Evolutionary conservation across 2,797 vertebrate genomes (phyloP).

Genomic region (Argya squamiceps): DNA sequence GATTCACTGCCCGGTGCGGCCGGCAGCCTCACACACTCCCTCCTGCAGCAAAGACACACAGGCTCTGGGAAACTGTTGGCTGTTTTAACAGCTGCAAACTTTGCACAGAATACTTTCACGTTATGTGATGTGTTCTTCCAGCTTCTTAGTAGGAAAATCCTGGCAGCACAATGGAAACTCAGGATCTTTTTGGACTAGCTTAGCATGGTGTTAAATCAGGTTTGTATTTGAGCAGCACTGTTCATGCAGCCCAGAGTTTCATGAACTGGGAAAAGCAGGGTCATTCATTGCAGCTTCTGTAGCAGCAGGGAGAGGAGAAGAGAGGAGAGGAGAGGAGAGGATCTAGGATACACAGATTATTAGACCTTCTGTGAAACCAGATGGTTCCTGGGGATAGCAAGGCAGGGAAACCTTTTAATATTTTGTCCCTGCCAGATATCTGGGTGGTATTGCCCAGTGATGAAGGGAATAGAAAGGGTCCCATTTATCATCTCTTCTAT

Average conservation of each 20-base stretch:
- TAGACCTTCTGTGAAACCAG: not conserved
- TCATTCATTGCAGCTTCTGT: not conserved
- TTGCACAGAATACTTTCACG: not conserved
- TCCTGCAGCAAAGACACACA: not conserved
- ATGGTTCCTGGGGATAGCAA: not conserved
- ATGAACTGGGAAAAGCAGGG: not conserved
- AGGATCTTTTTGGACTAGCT: not conserved
- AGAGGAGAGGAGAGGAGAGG: not conserved
- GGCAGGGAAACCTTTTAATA: not conserved
- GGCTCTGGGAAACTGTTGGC: not conserved
- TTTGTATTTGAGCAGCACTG: not conserved
- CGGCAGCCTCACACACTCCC: not conserved
- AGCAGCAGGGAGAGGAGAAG: not conserved
- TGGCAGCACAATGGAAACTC: not conserved
- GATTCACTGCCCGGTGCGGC: not conserved
- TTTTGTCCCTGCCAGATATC: not conserved
- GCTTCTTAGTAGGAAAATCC: not conserved
- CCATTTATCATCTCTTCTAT: constrained; percentile 50
- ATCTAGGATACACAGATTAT: not conserved
- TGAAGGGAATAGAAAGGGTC: not conserved
- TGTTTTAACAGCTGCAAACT: constrained; percentile 58
- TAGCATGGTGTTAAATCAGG: not conserved
- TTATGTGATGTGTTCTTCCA: not conserved
- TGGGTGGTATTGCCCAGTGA: constrained; percentile 46
- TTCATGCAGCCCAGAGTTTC: not conserved